Evolutionary conservation across 1,140 invertebrate genomes (phyloP).

Genomic region (Psix sp.): DNA sequence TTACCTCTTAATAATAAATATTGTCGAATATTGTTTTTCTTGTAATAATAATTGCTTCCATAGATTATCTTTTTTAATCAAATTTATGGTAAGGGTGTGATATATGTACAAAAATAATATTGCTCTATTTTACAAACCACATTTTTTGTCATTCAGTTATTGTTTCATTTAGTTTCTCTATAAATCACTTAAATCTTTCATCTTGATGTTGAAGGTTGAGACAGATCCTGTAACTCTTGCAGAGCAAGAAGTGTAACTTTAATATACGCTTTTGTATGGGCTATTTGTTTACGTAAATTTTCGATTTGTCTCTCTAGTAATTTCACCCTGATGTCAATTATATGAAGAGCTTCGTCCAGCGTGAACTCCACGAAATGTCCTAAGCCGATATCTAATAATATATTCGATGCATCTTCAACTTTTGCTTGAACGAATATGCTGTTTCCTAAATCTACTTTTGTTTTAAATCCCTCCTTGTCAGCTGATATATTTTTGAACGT

Average conservation of each 20-base stretch:
- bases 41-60: too few relatives aligned
- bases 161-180: not conserved
- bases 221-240: conserved; percentile 79
- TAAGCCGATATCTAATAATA: conserved; percentile 86
- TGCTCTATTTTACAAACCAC: too few relatives aligned
- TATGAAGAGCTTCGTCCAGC: conserved; percentile 82
- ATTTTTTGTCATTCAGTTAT: not conserved
- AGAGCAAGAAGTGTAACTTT: conserved; percentile 85
- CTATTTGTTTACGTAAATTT: conserved; percentile 81
- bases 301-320: conserved; percentile 80
- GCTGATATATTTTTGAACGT: conserved; percentile 65
- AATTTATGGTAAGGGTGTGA: too few relatives aligned
- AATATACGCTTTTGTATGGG: conserved; percentile 86
- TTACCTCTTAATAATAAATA: too few relatives aligned
- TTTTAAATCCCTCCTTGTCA: conserved; percentile 82
- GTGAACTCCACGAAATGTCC: conserved; percentile 86
- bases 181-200: conserved; percentile 6
- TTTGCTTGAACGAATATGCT: conserved; percentile 86
- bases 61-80: too few relatives aligned
- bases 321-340: conserved; percentile 84
- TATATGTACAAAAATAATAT: too few relatives aligned
- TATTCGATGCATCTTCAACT: conserved; percentile 82
- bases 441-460: conserved; percentile 87
- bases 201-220: conserved; percentile 20
- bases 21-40: too few relatives aligned